Conservation (phyloP, 2,888 invertebrate genomes). For the Microctonus hyperodae region DNA sequence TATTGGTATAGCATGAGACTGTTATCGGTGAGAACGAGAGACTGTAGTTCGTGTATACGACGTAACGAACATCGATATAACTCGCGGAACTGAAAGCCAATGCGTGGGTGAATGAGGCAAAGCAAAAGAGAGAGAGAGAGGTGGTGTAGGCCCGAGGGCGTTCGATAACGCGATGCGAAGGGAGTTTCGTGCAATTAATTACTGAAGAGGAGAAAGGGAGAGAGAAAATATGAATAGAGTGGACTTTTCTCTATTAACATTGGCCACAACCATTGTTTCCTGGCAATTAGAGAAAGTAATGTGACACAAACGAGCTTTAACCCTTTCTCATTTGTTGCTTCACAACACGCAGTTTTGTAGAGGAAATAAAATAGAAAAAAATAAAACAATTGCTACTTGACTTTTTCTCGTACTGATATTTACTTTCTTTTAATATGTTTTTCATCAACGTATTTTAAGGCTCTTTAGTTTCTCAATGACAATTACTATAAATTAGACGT, state of each 20-base stretch:
- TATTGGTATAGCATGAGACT: conserved; percentile 22
- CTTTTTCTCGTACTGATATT: not conserved
- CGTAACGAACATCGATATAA: conserved; percentile 27
- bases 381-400: not conserved
- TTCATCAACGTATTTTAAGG: not conserved
- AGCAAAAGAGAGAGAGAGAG: not conserved
- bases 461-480: not conserved
- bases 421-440: not conserved
- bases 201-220: conserved; percentile 12
- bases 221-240: not conserved
- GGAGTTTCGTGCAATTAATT: conserved; percentile 43
- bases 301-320: conserved; percentile 16
- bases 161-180: conserved; percentile 25
- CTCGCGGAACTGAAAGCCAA: not conserved
- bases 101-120: not conserved
- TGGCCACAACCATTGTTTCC: conserved; percentile 34
- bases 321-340: not conserved
- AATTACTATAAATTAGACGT: not conserved
- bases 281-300: conserved; percentile 37
- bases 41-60: not conserved
- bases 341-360: not conserved
- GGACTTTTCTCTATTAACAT: conserved; percentile 34
- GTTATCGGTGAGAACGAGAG: conserved; percentile 10
- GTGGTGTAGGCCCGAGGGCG: conserved; percentile 18
- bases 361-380: not conserved